phyloP scores from a whole-genome alignment of 1,140 invertebrate species.

The Drosophila ananassae region DNA sequence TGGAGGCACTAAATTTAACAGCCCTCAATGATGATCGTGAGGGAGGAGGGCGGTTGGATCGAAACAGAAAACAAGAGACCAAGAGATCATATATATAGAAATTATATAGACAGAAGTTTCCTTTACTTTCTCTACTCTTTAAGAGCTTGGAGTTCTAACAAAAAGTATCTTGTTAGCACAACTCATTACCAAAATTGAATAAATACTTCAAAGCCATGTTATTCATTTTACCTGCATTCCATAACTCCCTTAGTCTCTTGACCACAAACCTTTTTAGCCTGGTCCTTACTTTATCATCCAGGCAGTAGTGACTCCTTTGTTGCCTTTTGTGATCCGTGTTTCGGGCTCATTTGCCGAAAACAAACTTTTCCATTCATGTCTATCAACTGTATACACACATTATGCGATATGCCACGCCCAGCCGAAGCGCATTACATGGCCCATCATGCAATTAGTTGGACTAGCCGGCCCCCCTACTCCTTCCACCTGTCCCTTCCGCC shows the following conservation, averaged over 20 bases:
- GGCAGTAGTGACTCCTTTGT: slow-evolving; percentile 30
- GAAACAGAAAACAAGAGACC: no score
- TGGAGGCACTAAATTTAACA: slow-evolving; percentile 82
- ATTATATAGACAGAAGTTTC: neutral
- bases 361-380: slow-evolving; percentile 46
- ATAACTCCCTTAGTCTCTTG: neutral
- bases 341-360: slow-evolving; percentile 45
- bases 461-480: neutral
- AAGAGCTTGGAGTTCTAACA: no score
- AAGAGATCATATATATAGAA: no score
- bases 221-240: neutral
- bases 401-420: slow-evolving; percentile 61
- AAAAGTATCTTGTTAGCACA: neutral
- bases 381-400: slow-evolving; percentile 53
- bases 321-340: slow-evolving; percentile 33
- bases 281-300: neutral
- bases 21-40: slow-evolving; percentile 62
- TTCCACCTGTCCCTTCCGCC: neutral
- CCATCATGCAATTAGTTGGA: slow-evolving; percentile 51
- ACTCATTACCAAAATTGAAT: neutral
- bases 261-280: neutral
- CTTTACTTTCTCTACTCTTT: no score
- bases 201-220: neutral
- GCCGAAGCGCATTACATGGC: slow-evolving; percentile 37
- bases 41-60: neutral